Evolutionary conservation across 53 echinoderm and acorn worm species (phyloP), one percentile per base, ranked within the genome.

Genomic region (Crossaster papposus): DNA sequence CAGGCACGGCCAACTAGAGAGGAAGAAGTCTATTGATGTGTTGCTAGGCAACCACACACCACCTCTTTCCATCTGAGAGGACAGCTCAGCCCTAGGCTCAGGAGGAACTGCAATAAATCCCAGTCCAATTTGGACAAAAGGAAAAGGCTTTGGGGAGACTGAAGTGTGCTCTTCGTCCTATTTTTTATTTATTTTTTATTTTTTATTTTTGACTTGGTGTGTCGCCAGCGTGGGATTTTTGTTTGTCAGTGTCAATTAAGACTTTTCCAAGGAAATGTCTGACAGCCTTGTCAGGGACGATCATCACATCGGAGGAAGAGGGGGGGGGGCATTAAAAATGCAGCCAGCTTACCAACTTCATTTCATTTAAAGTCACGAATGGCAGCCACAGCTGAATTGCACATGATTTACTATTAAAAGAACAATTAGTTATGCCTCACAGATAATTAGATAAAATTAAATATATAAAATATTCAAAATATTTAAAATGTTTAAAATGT

Each of bases 1-100:
- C 35, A 17, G 74, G 74, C 33, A 73, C 33, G 33, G 74, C 22
- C 35, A 33, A 14, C 33, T 73, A 0, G 36, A 36, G 11, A 73
- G 74, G 74, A 35, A 34, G 35, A 34, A 34, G 75, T 29, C 36
- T 74, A 32, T 35, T 74, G 17, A 74, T 10, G 78, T 20, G 50
- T 78, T 50, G 50, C 78, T 24, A 44, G 78, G 78, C 78, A 78
- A 78, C 78, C 38, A 44, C 78, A 50, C 78, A 78, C 35, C 74
- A 73, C n/a, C 62, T 2, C 62, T 62, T 36, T 36, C 11, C 30
- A 17, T 13, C 13, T 14, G 15, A 32, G 11, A 34, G 14, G 74
- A 34, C 32, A 3, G 32, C 17, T 73, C 35, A n/a, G n/a, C 74
- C 15, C 20, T 73, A 14, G 35, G 74, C 24, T 23, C 3, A 22